Evolutionary conservation across 1,140 invertebrate genomes (phyloP), one percentile per base, ranked within the genome.

Genomic region (Leptinotarsa undecemlineata): DNA sequence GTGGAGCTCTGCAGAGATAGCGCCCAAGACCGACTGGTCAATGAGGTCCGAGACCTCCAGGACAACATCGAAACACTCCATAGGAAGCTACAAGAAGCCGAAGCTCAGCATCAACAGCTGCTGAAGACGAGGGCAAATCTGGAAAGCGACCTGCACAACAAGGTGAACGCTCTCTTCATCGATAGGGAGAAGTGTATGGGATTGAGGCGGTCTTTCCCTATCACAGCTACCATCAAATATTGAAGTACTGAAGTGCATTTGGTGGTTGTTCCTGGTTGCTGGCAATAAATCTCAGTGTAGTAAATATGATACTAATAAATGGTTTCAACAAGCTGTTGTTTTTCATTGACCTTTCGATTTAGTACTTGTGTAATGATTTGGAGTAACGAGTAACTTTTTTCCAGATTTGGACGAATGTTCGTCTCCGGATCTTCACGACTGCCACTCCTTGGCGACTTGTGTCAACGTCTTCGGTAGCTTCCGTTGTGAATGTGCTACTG

Each of bases 131-230:
- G 93, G 81, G 91, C 93, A 60, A 89, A 89, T 72, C 86, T 98
- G 20, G 96, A 98, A 86, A 90, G 93, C 69, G 96, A 98, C 85
- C 87, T 98, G 26, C 90, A 94, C 60, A 89, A 93, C 80, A 98
- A 98, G 88, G 91, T 95, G 69, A 96, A 97, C 83, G 92, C 95
- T 11, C 86, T 98, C 63, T 97, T 97, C 84, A 96, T 98, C 76
- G 96, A 98, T 86, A 88, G 95, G 69, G 96, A 98, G 85, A 96
- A 97, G 87, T 97, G 96, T 83, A 91, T 95, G 86, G 94, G 95
- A n/a, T 88, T 97, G 78, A 88, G 96, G 71, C 90, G 96, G 72
- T 94, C 94, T 11, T 98, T 97, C 87, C 96, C 96, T 60, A 92
- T 94, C 72, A 94, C 91, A 70, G 91, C 92, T 51, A 89, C 93